Base-by-base conservation (phyloP, 1,140 invertebrate species). In the Drosophila bifasciata region DNA sequence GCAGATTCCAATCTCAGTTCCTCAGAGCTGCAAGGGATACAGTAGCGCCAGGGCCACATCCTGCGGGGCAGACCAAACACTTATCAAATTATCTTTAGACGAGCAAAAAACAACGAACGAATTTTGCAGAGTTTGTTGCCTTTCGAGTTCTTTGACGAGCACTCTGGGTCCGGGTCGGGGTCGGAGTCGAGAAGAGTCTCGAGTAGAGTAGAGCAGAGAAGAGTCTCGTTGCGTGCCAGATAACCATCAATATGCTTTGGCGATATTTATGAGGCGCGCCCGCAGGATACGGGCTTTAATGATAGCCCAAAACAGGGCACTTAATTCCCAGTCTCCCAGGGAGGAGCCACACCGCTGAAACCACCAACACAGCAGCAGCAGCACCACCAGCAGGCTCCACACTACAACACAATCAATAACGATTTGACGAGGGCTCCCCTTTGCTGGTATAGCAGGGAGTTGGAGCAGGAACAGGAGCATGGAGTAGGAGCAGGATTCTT, bases 241-340 rank as follows among this genome's bases (percentile, higher is more conserved):
- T 86, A 86, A 48, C 73, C 80, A 85, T 85, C 80, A 85, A 86
- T 85, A 85, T 85, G 81, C 81, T 74, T 74, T 86, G 80, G 81
- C 80, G 81, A 85, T 85, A 85, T 85, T 85, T 85, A 85, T 85
- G 81, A 86, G 80, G 73, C 80, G 81, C 80, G 80, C 80, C 80
- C 76, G 80, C 80, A 85, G 80, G 80, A 85, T 86, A 86, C 81
- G 60, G 73, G 77, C 81, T 88, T 88, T 86, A 86, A 86, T 86
- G 81, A 86, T 86, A 86, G 83, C 77, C 77, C 74, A 86, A 85
- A 86, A 81, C 64, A 74, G 81, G 80, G 57, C 77, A 86, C 80
- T 85, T 85, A 85, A 85, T 85, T 85, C 72, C 72, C 72, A 79
- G 67, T 84, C 55, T 53, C 49, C 16, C 11, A 32, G 48, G 59